These are phyloP conservation scores for Zaprionus inermis DNA, from an alignment of 1,140 invertebrate species.

Conservation along the genomic window DNA sequence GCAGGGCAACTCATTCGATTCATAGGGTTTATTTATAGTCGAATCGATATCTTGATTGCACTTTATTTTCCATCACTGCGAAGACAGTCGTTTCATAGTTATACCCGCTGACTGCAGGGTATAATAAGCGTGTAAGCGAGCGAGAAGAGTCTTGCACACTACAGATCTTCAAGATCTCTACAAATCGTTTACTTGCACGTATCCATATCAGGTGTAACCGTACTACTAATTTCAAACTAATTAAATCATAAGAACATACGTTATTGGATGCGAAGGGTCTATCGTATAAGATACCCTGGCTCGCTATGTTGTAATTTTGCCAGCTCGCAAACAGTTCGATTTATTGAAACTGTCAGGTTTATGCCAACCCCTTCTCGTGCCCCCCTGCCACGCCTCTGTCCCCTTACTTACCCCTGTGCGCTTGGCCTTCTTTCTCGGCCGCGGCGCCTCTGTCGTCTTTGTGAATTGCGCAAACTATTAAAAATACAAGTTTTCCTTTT, in stretches of 20 bases:
- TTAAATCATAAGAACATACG: too few relatives aligned
- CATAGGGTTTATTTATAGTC: neutral
- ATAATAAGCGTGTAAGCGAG: neutral
- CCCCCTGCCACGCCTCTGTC: neutral
- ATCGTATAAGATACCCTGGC: too few relatives aligned
- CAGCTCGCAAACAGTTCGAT: constrained; percentile 10
- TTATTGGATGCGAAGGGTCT: too few relatives aligned
- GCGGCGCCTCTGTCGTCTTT: constrained; percentile 15
- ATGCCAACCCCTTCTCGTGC: neutral
- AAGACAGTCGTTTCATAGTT: neutral
- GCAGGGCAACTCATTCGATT: neutral
- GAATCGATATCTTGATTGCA: neutral
- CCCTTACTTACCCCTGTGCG: neutral
- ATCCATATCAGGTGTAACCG: too few relatives aligned
- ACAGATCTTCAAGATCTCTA: too few relatives aligned
- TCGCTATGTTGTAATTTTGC: neutral
- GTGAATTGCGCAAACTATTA: constrained; percentile 38
- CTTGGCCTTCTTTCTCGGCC: neutral
- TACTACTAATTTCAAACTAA: too few relatives aligned
- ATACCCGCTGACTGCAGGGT: neutral
- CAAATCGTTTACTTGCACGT: too few relatives aligned
- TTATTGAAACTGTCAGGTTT: constrained; percentile 12
- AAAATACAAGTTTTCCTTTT: constrained; percentile 36
- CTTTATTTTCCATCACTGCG: neutral
- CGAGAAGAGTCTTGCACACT: too few relatives aligned